Base-by-base conservation (phyloP, 2,888 invertebrate species). In the Microplitis manilae region DNA sequence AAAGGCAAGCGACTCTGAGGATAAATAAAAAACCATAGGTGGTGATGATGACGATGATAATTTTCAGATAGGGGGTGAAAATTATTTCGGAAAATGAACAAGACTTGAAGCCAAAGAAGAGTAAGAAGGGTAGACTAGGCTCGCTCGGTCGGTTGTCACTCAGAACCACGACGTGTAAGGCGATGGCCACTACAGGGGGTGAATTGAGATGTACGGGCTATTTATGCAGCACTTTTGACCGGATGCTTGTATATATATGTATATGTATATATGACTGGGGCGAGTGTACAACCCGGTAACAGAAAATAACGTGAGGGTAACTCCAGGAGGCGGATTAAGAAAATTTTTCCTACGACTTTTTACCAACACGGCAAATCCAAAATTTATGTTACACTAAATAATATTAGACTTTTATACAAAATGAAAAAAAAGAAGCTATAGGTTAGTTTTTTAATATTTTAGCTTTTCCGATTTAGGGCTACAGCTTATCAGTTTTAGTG, bases 191-290 rank as follows among this genome's bases (percentile, higher is more conserved):
- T 67, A 78, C 71, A 76, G 76, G 78, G 79, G 79, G 80, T 80
- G 79, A 80, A 79, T 80, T 80, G 88, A 88, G 87, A 87, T 85
- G 85, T 86, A 88, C 84, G 82, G 85, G 85, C 85, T 86, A 86
- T 88, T 87, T 87, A 88, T 88, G 87, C 87, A 87, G 79, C 84
- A 86, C 85, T 87, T 84, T 84, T 83, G 79, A 81, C 81, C 83
- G 83, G 83, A 85, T 85, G 83, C 84, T 77, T 74, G 15, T 41
- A 15, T 41, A 20, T 41, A 15, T 30, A 30, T 30, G 4, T 50
- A 50, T 13, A 9, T 50, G 2, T 20, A 20, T 30, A 30, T 30
- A 30, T 62, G 62, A 62, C 9, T 20, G 65, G 65, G 65, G 38
- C 38, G 65, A 30, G 65, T 20, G 17, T 65, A 7, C 20, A 38